These are phyloP conservation scores for Oasisia sp. DNA, from an alignment of 2,888 invertebrate genomes.

Conservation along the genomic window DNA sequence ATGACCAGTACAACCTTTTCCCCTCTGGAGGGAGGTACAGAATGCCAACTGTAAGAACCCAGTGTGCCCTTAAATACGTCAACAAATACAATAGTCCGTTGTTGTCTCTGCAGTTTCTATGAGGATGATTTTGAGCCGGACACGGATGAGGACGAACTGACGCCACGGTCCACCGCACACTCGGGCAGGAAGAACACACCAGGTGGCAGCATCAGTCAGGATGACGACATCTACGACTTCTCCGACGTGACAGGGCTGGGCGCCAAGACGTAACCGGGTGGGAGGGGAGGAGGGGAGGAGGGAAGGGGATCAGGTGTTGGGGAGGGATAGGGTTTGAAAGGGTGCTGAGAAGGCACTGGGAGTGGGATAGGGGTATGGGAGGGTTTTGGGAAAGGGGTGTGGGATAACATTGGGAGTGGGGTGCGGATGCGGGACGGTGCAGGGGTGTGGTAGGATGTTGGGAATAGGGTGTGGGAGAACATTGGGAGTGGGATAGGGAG, in stretches of 20 bases:
- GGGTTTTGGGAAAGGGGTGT: too few relatives aligned
- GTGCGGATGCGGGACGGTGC: too few relatives aligned
- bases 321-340: too few relatives aligned
- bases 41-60: too few relatives aligned
- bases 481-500: too few relatives aligned
- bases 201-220: constrained; percentile 22
- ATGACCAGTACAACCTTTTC: too few relatives aligned
- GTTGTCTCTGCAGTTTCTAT: constrained; percentile 55
- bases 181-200: background rate
- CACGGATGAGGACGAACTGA: constrained; percentile 30
- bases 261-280: background rate
- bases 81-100: background rate
- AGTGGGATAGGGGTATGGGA: too few relatives aligned
- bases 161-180: constrained; percentile 7
- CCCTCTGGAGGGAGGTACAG: too few relatives aligned
- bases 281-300: background rate
- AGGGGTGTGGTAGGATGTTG: background rate
- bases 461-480: background rate
- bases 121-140: constrained; percentile 64
- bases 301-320: background rate
- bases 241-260: background rate
- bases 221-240: constrained; percentile 36
- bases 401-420: too few relatives aligned
- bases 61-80: too few relatives aligned
- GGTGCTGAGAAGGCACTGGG: too few relatives aligned